Percentiles rank a stretch among this genome's conserved stretches.
These are phyloP conservation scores for Drosophila grimshawi DNA, from an alignment of 1,140 invertebrate species.

Conservation along the genomic window DNA sequence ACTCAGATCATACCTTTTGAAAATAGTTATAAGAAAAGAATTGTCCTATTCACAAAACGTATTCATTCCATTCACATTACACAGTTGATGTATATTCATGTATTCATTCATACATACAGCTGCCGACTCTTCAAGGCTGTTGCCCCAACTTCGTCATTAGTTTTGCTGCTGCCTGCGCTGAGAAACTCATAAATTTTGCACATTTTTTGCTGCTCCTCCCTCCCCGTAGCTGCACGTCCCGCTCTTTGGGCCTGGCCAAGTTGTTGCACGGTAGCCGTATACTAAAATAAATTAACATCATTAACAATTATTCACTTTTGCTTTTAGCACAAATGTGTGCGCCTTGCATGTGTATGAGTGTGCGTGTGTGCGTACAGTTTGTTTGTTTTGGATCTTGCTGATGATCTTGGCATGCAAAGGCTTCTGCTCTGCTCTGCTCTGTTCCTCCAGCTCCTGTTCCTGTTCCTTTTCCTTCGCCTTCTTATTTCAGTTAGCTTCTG, in stretches of 20 bases:
- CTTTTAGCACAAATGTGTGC: slow-evolving; percentile 57
- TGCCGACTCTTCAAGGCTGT: not conserved
- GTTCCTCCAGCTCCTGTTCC: slow-evolving; percentile 9
- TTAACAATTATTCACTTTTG: slow-evolving; percentile 81
- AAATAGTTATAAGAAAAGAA: no score
- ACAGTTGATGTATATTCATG: slow-evolving; percentile 2
- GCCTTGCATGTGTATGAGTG: slow-evolving; percentile 12
- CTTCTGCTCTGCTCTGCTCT: slow-evolving; percentile 3
- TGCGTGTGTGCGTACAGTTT: slow-evolving; percentile 68
- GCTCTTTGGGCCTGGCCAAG: not conserved
- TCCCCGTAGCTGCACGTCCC: not conserved
- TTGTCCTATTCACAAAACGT: not conserved
- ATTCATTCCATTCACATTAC: slow-evolving; percentile 8
- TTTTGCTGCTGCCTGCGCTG: slow-evolving; percentile 17
- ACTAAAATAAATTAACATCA: slow-evolving; percentile 74
- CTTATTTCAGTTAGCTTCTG: not conserved
- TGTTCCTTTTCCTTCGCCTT: not conserved
- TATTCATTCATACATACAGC: slow-evolving; percentile 17
- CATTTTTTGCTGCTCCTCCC: slow-evolving; percentile 15
- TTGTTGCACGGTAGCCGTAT: slow-evolving; percentile 63
- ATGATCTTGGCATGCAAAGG: slow-evolving; percentile 39
- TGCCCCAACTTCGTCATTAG: slow-evolving; percentile 7
- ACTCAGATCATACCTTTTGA: no score
- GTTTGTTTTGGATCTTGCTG: slow-evolving; percentile 38
- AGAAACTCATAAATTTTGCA: slow-evolving; percentile 38